Conservation (phyloP, 2,888 invertebrate genomes). For the Xiphydria camelus region DNA sequence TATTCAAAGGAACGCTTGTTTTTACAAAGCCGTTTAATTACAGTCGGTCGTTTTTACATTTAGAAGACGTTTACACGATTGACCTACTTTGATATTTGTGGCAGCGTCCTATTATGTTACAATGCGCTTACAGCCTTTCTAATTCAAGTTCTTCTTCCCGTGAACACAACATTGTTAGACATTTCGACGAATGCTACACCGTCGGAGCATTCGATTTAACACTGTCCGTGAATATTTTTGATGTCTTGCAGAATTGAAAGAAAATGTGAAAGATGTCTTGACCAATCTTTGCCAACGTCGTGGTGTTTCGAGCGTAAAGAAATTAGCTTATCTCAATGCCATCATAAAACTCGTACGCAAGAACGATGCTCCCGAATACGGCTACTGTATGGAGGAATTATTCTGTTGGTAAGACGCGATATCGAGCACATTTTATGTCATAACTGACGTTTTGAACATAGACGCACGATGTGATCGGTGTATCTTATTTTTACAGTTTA, state of each 20-base stretch:
- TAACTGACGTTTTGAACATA: background rate
- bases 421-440: conserved; percentile 5
- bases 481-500: conserved; percentile 67
- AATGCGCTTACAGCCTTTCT: too few species aligned
- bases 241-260: conserved; percentile 60
- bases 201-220: too few species aligned
- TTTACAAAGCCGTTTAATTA: too few species aligned
- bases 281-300: conserved; percentile 65
- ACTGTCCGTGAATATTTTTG: too few species aligned
- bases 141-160: too few species aligned
- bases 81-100: too few species aligned
- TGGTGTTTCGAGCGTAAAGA: conserved; percentile 74
- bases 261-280: conserved; percentile 65
- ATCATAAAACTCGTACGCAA: conserved; percentile 79
- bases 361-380: conserved; percentile 64
- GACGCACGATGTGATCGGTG: background rate
- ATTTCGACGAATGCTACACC: conserved; percentile 7
- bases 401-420: conserved; percentile 71
- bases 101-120: too few species aligned
- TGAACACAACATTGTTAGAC: conserved; percentile 5
- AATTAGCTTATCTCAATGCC: conserved; percentile 85
- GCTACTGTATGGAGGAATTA: conserved; percentile 79
- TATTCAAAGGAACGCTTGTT: too few species aligned
- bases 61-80: too few species aligned
- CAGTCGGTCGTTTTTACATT: too few species aligned